Conservation (phyloP, 2,797 vertebrate species). For the Otus scops region DNA sequence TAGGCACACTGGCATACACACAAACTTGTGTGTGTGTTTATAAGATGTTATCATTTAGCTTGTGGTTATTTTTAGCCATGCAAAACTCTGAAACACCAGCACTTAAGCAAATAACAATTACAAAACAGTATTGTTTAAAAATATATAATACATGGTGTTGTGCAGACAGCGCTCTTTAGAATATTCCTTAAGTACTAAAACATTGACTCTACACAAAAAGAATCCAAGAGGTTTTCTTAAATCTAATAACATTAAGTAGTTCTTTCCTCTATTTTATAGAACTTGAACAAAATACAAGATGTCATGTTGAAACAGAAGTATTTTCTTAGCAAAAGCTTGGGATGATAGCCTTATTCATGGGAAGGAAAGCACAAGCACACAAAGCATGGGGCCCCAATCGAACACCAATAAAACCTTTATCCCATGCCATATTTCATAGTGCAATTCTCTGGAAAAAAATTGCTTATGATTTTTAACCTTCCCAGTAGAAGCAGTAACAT, state of each 20-base stretch:
- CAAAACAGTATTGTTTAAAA: neutral
- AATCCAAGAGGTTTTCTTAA: neutral
- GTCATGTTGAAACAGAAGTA: neutral
- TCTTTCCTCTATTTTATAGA: neutral
- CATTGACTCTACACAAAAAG: neutral
- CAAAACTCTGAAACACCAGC: neutral
- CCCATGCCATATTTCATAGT: neutral
- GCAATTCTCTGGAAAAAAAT: neutral
- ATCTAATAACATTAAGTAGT: neutral
- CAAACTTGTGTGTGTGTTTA: neutral
- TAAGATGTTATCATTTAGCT: neutral
- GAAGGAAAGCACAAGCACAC: neutral
- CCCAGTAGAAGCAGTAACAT: neutral
- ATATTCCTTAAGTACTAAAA: neutral
- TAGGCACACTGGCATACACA: neutral
- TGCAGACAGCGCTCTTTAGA: neutral
- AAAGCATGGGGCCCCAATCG: rapidly evolving
- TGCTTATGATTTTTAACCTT: neutral
- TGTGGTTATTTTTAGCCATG: neutral
- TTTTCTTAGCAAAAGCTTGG: neutral
- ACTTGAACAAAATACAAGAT: neutral
- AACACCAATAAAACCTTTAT: neutral
- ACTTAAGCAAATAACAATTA: neutral
- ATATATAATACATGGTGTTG: neutral
- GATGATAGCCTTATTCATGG: neutral